Evolutionary conservation across 64 coral and sea anemone genomes (phyloP), one percentile per base, ranked within the genome.

Genomic region (Dendronephthya gigantea): DNA sequence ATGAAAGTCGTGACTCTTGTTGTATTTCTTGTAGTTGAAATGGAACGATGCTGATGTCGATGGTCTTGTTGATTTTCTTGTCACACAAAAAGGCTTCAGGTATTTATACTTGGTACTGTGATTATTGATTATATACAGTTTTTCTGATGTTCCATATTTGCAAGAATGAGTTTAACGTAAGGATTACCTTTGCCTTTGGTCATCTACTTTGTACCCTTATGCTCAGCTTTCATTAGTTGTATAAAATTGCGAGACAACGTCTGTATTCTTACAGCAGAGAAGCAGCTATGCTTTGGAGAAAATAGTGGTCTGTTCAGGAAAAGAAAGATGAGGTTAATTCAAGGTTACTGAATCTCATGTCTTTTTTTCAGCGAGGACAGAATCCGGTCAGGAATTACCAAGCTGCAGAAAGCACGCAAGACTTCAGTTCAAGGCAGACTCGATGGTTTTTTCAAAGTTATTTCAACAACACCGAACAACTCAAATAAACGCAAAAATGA

Each of bases 51-150:
- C 95, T 74, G 88, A 90, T 66, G 95, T 93, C 76, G 92, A 98
- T 62, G 95, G 88, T 11, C 68, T 98, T 45, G 31, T 98, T 33
- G 84, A 87, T 32, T 98, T 91, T 81, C 84, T 98, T 85, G 89
- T 89, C 27, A 50, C 91, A 50, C 92, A 98, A 90, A 98, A 98
- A 87, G 92, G 95, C 36, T 98, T 98, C 66, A 96, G 86, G 94
- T 96, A 86, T 62, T 5, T 30, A 34, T 25, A 35, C 0, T 28
- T 15, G 0, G 35, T 7, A 38, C 19, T 23, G 9, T 23, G 25
- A n/a, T n/a, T n/a, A n/a, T n/a, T n/a, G n/a, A n/a, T n/a, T n/a
- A n/a, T n/a, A n/a, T n/a, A n/a, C n/a, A n/a, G n/a, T n/a, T n/a
- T n/a, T n/a, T n/a, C n/a, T n/a, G n/a, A n/a, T n/a, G n/a, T n/a